A percentile compares a stretch with the other conserved stretches of the same genome.
Evolutionary conservation across 2,888 invertebrate genomes (phyloP).

Genomic region (Shargacucullia verbasci): DNA sequence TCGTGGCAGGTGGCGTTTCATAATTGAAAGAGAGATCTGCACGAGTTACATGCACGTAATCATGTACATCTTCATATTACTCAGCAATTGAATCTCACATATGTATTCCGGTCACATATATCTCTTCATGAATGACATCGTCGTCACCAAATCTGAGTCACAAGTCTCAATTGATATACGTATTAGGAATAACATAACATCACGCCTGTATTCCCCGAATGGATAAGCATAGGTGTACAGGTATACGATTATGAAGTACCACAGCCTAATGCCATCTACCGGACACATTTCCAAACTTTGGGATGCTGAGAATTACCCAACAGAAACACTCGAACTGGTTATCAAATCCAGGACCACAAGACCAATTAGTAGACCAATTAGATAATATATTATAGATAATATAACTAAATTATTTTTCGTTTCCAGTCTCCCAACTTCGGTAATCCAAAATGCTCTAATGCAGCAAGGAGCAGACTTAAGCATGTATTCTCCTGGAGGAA

Average conservation of each 20-base stretch:
- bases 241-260: too few species aligned
- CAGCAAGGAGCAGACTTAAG: constrained; percentile 84
- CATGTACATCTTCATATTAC: constrained; percentile 33
- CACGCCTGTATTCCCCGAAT: too few species aligned
- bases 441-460: constrained; percentile 84
- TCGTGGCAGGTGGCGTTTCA: constrained; percentile 15
- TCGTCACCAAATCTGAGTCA: constrained; percentile 41
- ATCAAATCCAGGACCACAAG: too few species aligned
- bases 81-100: too few species aligned
- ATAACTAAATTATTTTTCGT: constrained; percentile 8
- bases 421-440: constrained; percentile 79
- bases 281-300: too few species aligned
- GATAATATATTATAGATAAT: too few species aligned
- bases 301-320: too few species aligned
- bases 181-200: constrained; percentile 29
- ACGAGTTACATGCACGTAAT: constrained; percentile 28
- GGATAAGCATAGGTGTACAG: too few species aligned
- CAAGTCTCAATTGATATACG: constrained; percentile 37
- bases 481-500: constrained; percentile 84
- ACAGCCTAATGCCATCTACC: too few species aligned
- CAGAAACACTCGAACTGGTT: too few species aligned
- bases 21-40: constrained; percentile 13
- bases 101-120: constrained; percentile 39
- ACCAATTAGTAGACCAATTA: too few species aligned
- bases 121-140: constrained; percentile 47